Evolutionary conservation across 1,140 invertebrate genomes (phyloP), one percentile per base, ranked within the genome.

Genomic region (Pteromalus puparum): DNA sequence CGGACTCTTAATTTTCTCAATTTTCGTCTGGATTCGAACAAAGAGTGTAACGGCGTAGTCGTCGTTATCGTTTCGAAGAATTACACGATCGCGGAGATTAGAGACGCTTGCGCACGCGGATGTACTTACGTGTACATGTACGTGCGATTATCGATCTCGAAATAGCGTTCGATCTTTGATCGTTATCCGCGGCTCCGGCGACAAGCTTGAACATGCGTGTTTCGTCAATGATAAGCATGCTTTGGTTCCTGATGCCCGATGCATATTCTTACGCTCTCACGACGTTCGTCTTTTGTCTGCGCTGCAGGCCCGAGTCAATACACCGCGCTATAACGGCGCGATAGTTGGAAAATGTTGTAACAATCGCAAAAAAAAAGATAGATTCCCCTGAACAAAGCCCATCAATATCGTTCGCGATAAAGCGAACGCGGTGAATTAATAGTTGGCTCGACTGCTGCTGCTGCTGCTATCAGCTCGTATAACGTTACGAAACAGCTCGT

Each of bases 51-150:
- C 12, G 18, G 2, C 77, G 34, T 9, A 3, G 34, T 30, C 12
- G 24, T 38, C 61, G 21, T 72, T 81, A 53, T 72, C 67, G 79
- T 68, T 28, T 68, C 24, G 18, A 38, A 42, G 67, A 72, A 80
- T 30, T 34, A 70, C 68, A 68, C 68, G 78, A 70, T 70, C 46
- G 68, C 38, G 38, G 21, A 48, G 30, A 53, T 53, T 21, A 28
- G 46, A 24, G 38, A 9, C 61, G 46, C 18, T 34, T 42, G 6
- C 21, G 26, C 10, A 65, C 76, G 76, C 74, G 76, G 48, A 12
- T 48, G 46, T 10, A 28, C 1, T 4, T 18, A 67, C 5, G n/a
- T 1, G n/a, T 26, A 68, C 9, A 26, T 65, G 61, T 24, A 24
- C 7, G 48, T 7, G 53, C 61, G 30, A 67, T 79, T 53, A 28